Evolutionary conservation across 1,140 invertebrate genomes (phyloP).

Genomic region (Manduca sexta): DNA sequence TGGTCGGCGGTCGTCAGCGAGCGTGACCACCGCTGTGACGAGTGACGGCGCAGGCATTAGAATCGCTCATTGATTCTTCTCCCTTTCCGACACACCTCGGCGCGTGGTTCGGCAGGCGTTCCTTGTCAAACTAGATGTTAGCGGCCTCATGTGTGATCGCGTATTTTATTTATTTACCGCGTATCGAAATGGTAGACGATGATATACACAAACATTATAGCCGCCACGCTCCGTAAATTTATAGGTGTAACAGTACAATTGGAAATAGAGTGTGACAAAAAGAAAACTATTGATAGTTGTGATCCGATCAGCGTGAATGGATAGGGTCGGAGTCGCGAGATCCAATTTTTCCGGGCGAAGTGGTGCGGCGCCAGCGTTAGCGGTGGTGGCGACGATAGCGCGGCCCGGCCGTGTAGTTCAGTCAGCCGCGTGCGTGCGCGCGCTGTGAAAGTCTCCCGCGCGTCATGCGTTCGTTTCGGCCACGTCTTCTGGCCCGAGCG

Average conservation of each 20-base stretch:
- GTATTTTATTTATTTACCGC: not conserved
- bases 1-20: constrained; percentile 37
- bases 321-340: constrained; percentile 59
- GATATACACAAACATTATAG: not conserved
- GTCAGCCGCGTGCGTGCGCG: constrained; percentile 58
- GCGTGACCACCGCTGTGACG: constrained; percentile 43
- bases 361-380: constrained; percentile 29
- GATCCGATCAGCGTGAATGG: constrained; percentile 64
- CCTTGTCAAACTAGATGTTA: constrained; percentile 33
- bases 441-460: constrained; percentile 57
- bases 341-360: constrained; percentile 55
- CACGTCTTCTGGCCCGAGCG: constrained; percentile 37
- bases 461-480: constrained; percentile 49
- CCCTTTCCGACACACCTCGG: constrained; percentile 49
- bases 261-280: constrained; percentile 61
- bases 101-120: constrained; percentile 38
- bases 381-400: constrained; percentile 39
- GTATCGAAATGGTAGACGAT: not conserved
- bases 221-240: constrained; percentile 14
- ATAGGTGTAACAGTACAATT: constrained; percentile 27
- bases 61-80: constrained; percentile 38
- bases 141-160: constrained; percentile 14
- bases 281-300: constrained; percentile 48
- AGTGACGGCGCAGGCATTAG: constrained; percentile 33
- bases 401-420: constrained; percentile 42